A percentile compares a stretch with the other conserved stretches of the same genome.
These are phyloP conservation scores for Falcaria lacertinaria DNA, from an alignment of 2,888 invertebrate species.

Conservation along the genomic window DNA sequence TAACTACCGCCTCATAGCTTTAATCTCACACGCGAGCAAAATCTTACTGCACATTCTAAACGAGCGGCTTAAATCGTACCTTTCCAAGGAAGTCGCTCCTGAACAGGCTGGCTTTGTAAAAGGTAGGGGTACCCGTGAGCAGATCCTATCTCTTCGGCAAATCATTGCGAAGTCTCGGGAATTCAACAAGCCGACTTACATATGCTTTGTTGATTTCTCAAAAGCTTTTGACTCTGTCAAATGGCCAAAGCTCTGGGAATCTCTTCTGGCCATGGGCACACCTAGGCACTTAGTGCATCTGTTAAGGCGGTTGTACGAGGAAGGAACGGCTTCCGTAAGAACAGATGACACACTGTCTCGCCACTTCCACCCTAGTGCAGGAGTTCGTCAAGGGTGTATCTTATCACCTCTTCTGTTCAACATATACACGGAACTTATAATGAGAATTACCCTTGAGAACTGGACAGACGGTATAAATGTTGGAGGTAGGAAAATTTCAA, in stretches of 20 bases:
- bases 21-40: constrained; percentile 13
- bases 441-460: not conserved
- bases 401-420: not conserved
- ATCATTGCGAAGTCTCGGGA: not conserved
- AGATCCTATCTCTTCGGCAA: constrained; percentile 10
- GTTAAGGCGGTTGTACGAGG: no score
- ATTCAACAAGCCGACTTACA: constrained; percentile 10
- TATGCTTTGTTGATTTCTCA: no score
- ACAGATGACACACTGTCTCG: no score
- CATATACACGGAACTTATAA: not conserved
- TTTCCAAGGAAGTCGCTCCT: constrained; percentile 6
- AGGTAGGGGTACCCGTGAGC: constrained; percentile 12
- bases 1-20: constrained; percentile 14
- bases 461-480: no score
- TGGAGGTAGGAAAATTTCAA: no score
- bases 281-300: no score
- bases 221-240: no score
- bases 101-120: constrained; percentile 14
- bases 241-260: no score
- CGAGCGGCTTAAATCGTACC: constrained; percentile 9
- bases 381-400: not conserved
- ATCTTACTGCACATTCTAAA: constrained; percentile 8
- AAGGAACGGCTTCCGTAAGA: no score
- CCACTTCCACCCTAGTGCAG: no score
- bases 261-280: no score